A percentile compares a stretch with the other conserved stretches of the same genome.
Evolutionary conservation across 2,797 vertebrate genomes (phyloP).

Genomic region (Cygnus olor): DNA sequence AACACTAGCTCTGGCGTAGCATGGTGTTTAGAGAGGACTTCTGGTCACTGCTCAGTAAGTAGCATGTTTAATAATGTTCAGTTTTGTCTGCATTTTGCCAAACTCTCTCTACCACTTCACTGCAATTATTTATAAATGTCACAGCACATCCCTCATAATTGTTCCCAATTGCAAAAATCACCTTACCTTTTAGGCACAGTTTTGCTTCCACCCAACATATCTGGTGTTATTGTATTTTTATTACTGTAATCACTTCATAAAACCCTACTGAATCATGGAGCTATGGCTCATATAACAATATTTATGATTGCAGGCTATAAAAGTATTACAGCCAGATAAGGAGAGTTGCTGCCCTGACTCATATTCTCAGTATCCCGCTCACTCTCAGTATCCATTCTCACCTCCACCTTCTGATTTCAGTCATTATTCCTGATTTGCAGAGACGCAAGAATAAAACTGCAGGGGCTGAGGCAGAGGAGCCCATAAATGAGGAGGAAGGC

Average conservation of each 20-base stretch:
- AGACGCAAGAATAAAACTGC: background rate
- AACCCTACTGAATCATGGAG: background rate
- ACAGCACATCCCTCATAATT: background rate
- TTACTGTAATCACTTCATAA: background rate
- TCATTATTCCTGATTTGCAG: background rate
- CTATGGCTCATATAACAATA: background rate
- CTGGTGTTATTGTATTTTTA: background rate
- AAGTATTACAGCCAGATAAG: background rate
- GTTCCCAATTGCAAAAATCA: constrained; percentile 3
- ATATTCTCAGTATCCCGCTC: background rate
- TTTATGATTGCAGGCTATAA: background rate
- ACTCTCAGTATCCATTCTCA: background rate
- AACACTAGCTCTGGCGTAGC: background rate
- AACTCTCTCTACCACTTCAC: background rate
- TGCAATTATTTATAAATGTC: constrained; percentile 43
- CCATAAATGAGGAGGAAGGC: background rate
- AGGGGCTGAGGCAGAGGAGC: background rate
- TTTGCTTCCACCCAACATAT: constrained; percentile 4
- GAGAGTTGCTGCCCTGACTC: background rate
- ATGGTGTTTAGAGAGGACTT: background rate
- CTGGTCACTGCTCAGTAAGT: background rate
- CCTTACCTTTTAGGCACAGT: background rate
- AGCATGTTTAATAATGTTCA: background rate
- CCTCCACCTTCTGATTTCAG: background rate
- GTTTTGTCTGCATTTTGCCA: background rate